phyloP scores from a whole-genome alignment of 53 echinoderm and acorn worm species.

The Temnopleurus reevesii region DNA sequence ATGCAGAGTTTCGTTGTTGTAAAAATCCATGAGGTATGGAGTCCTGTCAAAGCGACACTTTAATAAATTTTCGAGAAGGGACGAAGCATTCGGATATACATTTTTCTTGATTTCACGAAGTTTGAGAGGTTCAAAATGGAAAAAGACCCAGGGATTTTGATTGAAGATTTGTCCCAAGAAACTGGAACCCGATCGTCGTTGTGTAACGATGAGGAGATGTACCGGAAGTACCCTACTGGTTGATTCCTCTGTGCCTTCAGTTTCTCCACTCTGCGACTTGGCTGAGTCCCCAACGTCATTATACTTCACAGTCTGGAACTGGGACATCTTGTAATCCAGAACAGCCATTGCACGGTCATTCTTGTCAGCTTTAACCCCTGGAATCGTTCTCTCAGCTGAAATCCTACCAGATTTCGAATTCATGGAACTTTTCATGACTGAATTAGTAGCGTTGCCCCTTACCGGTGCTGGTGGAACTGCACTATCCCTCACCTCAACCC shows the following conservation, averaged over 20 bases:
- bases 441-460: neutral
- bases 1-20: constrained; percentile 79
- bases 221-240: constrained; percentile 51
- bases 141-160: constrained; percentile 88
- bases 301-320: constrained; percentile 41
- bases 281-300: neutral
- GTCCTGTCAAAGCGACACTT: constrained; percentile 81
- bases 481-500: neutral
- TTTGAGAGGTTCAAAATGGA: constrained; percentile 98
- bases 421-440: neutral
- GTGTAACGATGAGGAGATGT: constrained; percentile 85
- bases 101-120: constrained; percentile 77
- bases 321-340: constrained; percentile 48
- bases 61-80: constrained; percentile 67
- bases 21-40: constrained; percentile 78
- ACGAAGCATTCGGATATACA: constrained; percentile 63
- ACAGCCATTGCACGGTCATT: constrained; percentile 27
- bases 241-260: neutral
- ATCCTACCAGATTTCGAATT: neutral
- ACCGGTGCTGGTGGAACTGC: neutral
- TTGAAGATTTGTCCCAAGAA: constrained; percentile 96
- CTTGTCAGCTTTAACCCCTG: neutral
- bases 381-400: neutral
- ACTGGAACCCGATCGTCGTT: constrained; percentile 92
- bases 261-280: neutral